Evolutionary conservation across 2,113 vertebrate species (phyloP).

Genomic region (Ceuthmochares aereus): DNA sequence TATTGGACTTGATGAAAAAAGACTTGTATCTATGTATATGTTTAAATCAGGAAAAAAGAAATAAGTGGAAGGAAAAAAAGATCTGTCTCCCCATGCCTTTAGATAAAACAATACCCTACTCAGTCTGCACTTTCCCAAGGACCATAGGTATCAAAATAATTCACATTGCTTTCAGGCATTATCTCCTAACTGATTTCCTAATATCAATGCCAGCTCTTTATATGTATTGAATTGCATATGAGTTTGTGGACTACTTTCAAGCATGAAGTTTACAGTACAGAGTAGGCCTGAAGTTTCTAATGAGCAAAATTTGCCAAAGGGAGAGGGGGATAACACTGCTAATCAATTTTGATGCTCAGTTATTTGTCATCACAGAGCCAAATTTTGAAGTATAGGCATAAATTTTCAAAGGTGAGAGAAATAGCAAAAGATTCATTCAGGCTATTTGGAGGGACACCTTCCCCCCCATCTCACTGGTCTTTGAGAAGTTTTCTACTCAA

Average conservation of each 20-base stretch:
- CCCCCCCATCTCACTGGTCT: background rate
- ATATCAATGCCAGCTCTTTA: background rate
- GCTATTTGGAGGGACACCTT: background rate
- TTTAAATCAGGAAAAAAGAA: background rate
- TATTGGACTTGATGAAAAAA: background rate
- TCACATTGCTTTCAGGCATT: background rate
- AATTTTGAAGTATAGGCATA: background rate
- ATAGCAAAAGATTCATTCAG: background rate
- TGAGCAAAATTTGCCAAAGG: background rate
- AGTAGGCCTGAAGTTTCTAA: background rate
- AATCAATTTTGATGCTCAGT: background rate
- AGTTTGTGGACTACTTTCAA: background rate
- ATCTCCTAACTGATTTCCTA: background rate
- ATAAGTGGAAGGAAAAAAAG: background rate
- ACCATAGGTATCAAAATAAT: background rate
- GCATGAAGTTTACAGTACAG: background rate
- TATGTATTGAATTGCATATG: accelerated
- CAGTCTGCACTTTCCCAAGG: background rate
- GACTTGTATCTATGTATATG: accelerated
- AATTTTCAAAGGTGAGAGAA: background rate
- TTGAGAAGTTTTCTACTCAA: background rate
- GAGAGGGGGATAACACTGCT: background rate
- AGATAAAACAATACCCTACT: background rate
- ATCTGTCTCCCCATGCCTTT: background rate
- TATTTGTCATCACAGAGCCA: accelerated